Base-by-base conservation (phyloP, 2,113 vertebrate genomes). In the Syrmaticus mikado region DNA sequence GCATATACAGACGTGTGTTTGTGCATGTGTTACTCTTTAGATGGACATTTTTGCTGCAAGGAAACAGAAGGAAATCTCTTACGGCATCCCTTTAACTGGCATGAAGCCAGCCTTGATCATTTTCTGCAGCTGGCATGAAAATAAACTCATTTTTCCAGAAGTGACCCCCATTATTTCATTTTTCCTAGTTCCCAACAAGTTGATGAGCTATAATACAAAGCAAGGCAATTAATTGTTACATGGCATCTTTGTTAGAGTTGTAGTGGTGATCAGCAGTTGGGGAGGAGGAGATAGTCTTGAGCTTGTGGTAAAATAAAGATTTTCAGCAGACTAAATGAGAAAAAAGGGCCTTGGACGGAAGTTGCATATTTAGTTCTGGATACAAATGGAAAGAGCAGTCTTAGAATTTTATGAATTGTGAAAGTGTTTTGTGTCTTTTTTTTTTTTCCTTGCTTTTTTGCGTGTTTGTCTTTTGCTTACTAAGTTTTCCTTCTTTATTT, bases 161-260 rank as follows among this genome's bases (percentile, higher is more conserved):
- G 96, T 98, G 97, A 97, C 96, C 97, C 96, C 95, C 97, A 96
- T 98, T 98, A 97, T 97, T 97, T 97, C 95, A 97, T 97, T 98
- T 97, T 96, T 93, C 95, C 91, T 93, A 97, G 96, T 95, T 98
- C 91, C 89, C 94, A 97, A 96, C 86, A 94, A 95, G 93, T 94
- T 97, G 97, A 97, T 97, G 94, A 95, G 95, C 96, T 96, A 94
- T 93, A 97, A 95, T 96, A 97, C 96, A 97, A 97, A 96, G 97
- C 96, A 96, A 95, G 96, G 92, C 91, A 96, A 97, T 96, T 97
- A 97, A 96, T 96, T 90, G 92, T 92, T 95, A 96, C 65, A 81
- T 77, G 72, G 81, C 82, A 95, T 95, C 90, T 96, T 97, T 97
- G 92, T 95, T 87, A 95, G 85, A 90, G 82, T 73, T 67, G 89